phyloP scores from a whole-genome alignment of 2,797 vertebrate species.

The Microcaecilia unicolor region DNA sequence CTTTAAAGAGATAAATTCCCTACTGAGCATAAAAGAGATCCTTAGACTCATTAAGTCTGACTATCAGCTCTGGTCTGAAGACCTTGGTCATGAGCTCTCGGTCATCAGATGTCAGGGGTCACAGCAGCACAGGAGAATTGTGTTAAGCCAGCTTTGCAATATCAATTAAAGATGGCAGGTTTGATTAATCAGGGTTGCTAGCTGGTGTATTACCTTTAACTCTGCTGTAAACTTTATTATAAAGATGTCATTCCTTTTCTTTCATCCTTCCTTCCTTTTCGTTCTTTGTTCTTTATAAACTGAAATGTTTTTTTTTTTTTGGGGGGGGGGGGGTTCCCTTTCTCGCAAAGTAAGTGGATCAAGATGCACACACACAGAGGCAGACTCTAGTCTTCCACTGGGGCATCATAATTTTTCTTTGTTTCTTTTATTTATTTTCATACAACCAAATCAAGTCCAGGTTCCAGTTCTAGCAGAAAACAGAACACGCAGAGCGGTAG shows the following conservation, averaged over 20 bases:
- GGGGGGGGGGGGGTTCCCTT: too few species aligned
- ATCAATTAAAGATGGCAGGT: background rate
- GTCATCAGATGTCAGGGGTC: background rate
- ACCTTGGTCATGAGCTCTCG: accelerated
- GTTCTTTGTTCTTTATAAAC: too few species aligned
- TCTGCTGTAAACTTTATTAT: background rate
- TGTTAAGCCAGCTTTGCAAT: background rate
- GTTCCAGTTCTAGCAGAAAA: too few species aligned
- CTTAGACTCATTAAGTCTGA: background rate
- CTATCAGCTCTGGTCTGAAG: background rate
- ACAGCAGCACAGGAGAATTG: background rate
- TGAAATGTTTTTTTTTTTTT: background rate
- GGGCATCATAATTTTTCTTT: too few species aligned
- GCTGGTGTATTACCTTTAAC: background rate
- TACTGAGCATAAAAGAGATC: background rate
- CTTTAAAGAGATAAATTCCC: background rate
- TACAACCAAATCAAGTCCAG: too few species aligned
- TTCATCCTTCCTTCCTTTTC: too few species aligned
- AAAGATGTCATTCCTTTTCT: background rate
- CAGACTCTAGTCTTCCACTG: too few species aligned
- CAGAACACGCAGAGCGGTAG: too few species aligned
- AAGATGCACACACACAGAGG: too few species aligned
- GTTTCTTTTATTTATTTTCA: too few species aligned
- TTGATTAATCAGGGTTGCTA: background rate
- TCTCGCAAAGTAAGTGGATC: accelerated